Conservation (phyloP, 2,113 vertebrate genomes). For the Sarotherodon lohbergeri region DNA sequence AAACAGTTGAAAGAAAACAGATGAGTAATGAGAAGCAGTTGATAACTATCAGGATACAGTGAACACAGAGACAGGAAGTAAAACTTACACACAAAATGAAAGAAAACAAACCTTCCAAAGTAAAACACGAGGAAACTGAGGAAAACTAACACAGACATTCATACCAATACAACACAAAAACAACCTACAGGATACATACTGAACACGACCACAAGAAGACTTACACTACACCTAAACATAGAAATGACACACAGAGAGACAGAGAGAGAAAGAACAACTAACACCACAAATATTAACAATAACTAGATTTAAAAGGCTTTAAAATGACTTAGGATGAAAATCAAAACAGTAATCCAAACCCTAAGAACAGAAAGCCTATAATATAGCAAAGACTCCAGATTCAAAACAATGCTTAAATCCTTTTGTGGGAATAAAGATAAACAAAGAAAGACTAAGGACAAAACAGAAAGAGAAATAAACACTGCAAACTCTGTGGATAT, state of each 20-base stretch:
- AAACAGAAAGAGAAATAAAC: not conserved
- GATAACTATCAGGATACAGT: not conserved
- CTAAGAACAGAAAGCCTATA: not conserved
- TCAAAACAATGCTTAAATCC: not conserved
- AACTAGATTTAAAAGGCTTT: not conserved
- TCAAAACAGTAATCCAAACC: not conserved
- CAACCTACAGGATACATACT: not conserved
- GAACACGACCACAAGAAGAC: not conserved
- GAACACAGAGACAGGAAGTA: not conserved
- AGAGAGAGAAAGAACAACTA: not conserved
- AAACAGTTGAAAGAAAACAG: not conserved
- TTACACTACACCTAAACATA: not conserved
- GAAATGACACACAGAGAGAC: not conserved
- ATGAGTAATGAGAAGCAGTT: not conserved
- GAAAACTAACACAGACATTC: not conserved
- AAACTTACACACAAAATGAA: not conserved
- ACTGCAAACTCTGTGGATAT: not conserved
- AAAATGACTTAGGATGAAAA: not conserved
- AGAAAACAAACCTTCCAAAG: not conserved
- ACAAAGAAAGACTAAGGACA: not conserved
- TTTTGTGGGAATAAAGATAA: not conserved
- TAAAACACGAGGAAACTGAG: not conserved
- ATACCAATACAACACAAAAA: not conserved
- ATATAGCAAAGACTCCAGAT: not conserved
- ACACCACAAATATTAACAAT: not conserved